Evolutionary conservation across 2,113 vertebrate species (phyloP).

Genomic region (Leucopternis melanops): DNA sequence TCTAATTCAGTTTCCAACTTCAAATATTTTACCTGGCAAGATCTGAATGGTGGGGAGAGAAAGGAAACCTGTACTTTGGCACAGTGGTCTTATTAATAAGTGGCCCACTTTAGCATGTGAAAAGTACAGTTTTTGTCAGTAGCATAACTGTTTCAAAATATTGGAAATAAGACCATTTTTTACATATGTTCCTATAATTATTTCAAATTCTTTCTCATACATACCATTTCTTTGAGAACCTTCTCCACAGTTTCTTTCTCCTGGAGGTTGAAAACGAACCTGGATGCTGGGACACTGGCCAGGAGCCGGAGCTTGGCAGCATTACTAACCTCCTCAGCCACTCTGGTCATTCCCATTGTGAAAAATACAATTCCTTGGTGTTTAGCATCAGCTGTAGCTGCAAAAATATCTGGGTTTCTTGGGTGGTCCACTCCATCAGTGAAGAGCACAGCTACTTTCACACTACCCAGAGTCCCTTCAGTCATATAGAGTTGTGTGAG

Average conservation of each 20-base stretch:
- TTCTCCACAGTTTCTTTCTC: constrained; percentile 77
- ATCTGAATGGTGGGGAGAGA: background rate
- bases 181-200: background rate
- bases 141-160: background rate
- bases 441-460: constrained; percentile 81
- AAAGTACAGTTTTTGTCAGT: background rate
- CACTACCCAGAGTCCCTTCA: constrained; percentile 73
- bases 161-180: background rate
- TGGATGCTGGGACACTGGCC: constrained; percentile 79
- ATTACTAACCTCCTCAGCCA: constrained; percentile 80
- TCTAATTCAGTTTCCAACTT: background rate
- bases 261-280: constrained; percentile 83
- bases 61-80: background rate
- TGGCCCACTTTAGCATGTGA: background rate
- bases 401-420: constrained; percentile 88
- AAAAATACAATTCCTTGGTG: constrained; percentile 87
- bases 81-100: background rate
- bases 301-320: constrained; percentile 80
- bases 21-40: background rate
- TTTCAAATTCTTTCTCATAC: constrained; percentile 53
- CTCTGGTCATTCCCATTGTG: constrained; percentile 81
- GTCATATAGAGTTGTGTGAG: constrained; percentile 84
- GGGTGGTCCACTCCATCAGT: constrained; percentile 85
- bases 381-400: constrained; percentile 86
- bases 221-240: constrained; percentile 81